These are phyloP conservation scores for Mycetomoellerius zeteki DNA, from an alignment of 1,140 invertebrate genomes.

Conservation along the genomic window DNA sequence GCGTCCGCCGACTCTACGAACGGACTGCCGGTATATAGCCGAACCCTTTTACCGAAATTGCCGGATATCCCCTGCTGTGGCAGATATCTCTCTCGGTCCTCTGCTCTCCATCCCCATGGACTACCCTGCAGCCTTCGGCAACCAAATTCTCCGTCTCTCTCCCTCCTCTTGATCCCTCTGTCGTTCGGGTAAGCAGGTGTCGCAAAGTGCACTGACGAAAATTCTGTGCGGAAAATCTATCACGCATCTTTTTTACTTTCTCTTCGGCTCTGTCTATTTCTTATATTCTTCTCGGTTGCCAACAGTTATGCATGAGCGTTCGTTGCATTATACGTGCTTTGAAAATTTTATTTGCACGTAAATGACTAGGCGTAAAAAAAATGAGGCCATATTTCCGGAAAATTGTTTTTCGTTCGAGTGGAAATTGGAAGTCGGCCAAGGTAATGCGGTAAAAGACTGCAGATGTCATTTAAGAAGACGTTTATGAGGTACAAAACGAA, in stretches of 20 bases:
- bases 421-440: slow-evolving; percentile 39
- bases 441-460: slow-evolving; percentile 29
- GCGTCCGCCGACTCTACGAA: slow-evolving; percentile 42
- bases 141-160: background rate
- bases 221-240: slow-evolving; percentile 66
- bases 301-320: background rate
- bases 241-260: background rate
- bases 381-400: slow-evolving; percentile 26
- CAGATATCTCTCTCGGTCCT: slow-evolving; percentile 21
- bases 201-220: slow-evolving; percentile 37
- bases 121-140: background rate
- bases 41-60: slow-evolving; percentile 83
- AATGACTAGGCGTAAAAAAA: background rate
- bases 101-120: background rate
- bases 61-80: slow-evolving; percentile 66
- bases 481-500: slow-evolving; percentile 41
- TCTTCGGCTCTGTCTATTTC: background rate
- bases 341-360: slow-evolving; percentile 27
- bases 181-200: slow-evolving; percentile 68
- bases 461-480: slow-evolving; percentile 33
- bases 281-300: background rate
- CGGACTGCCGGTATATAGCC: slow-evolving; percentile 69
- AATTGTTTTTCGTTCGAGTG: slow-evolving; percentile 41
- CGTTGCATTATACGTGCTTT: slow-evolving; percentile 7
- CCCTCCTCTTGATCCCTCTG: background rate